Conservation (phyloP, 2,797 vertebrate genomes). For the Numenius phaeopus region DNA sequence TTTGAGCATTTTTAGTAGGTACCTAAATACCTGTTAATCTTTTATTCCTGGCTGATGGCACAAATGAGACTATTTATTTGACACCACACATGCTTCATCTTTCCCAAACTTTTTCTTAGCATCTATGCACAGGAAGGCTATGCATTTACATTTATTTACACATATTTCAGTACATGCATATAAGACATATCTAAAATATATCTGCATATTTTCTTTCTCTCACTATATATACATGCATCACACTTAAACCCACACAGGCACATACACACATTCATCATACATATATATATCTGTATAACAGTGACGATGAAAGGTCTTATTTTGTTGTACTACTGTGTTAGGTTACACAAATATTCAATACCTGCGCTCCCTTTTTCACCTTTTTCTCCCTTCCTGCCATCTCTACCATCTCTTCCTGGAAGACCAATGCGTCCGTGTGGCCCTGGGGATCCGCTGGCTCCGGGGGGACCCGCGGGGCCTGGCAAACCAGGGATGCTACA, state of each 20-base stretch:
- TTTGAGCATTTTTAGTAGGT: neutral
- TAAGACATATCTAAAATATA: neutral
- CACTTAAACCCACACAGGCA: neutral
- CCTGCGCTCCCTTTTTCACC: slow-evolving; percentile 94
- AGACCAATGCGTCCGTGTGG: slow-evolving; percentile 91
- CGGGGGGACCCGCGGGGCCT: slow-evolving; percentile 86
- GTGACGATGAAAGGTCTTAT: neutral
- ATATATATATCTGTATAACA: neutral
- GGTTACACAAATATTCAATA: slow-evolving; percentile 75
- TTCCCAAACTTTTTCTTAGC: neutral
- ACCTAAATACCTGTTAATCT: neutral
- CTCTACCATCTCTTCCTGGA: slow-evolving; percentile 96
- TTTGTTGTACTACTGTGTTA: slow-evolving; percentile 6
- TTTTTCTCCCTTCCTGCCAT: slow-evolving; percentile 95
- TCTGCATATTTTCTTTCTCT: neutral
- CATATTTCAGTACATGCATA: neutral
- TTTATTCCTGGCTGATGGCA: neutral
- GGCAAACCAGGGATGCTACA: slow-evolving; percentile 93
- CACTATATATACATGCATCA: neutral
- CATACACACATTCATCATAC: neutral
- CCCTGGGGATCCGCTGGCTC: slow-evolving; percentile 85
- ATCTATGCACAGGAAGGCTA: neutral
- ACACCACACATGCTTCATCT: neutral
- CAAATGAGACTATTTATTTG: neutral
- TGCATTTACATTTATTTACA: neutral